Percentiles rank a stretch among this genome's conserved stretches.
Conservation (phyloP, 2,113 vertebrate species). For the Syngnathus floridae region DNA sequence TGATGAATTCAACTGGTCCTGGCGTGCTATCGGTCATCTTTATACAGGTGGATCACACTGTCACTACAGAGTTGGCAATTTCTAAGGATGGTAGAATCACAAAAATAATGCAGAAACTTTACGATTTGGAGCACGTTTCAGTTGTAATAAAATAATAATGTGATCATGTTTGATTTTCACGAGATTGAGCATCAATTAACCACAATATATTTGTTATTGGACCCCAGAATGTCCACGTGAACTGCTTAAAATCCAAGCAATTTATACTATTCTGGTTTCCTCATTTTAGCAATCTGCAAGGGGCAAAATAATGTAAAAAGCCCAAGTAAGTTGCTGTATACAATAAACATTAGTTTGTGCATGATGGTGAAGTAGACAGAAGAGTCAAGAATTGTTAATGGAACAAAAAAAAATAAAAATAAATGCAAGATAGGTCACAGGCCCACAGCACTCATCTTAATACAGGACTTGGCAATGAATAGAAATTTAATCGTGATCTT, state of each 20-base stretch:
- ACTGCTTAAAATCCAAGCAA: not conserved
- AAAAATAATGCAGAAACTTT: not conserved
- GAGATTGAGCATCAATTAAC: not conserved
- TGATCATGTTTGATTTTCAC: not conserved
- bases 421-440: no score
- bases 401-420: no score
- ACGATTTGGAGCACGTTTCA: not conserved
- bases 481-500: no score
- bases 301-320: not conserved
- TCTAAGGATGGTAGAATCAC: not conserved
- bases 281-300: not conserved
- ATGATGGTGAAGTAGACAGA: no score
- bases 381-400: no score
- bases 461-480: no score
- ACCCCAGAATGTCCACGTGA: no score
- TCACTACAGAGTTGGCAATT: not conserved
- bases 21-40: constrained; percentile 68
- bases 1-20: constrained; percentile 75
- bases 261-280: not conserved
- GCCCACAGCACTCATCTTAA: no score
- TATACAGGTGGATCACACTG: constrained; percentile 63
- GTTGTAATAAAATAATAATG: not conserved
- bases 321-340: not conserved
- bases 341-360: no score
- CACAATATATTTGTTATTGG: not conserved